Evolutionary conservation across 1,140 invertebrate genomes (phyloP), one percentile per base, ranked within the genome.

Genomic region (Helicoverpa armigera): DNA sequence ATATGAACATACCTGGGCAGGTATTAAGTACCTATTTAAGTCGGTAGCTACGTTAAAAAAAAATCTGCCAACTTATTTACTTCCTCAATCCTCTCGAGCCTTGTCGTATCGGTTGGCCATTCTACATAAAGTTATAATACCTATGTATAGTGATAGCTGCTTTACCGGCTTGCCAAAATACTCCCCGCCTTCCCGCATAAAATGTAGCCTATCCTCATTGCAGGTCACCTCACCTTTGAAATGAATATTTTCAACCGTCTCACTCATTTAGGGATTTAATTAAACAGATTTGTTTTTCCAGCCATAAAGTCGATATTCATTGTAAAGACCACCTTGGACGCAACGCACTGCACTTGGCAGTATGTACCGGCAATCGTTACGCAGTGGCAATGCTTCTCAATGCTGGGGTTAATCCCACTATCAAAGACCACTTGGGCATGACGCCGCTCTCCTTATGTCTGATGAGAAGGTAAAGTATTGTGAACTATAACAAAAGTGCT

Each of bases 361-460:
- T 94, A 1, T 88, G 87, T 63, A 86, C 85, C 31, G 85, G 82
- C 1, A 91, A 85, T 67, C 58, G 79, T 5, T 56, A 73, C 23
- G 83, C 86, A 13, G 86, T 92, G 11, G 79, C 83, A 56, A 29
- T 89, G 13, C 83, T 94, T 4, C 56, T 94, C 18, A 79, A 88
- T 14, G 87, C 87, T 29, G 90, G 90, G 31, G 85, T 91, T 11
- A 69, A 85, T 51, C 79, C 89, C 13, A 93, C 90, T 63, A 74
- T 91, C 2, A 92, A 90, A 80, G 92, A 93, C 58, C 89, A 90
- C 35, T 69, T 94, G 50, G 92, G 91, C 16, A 90, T 92, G 91
- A 94, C 90, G 9, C 91, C 92, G n/a, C 84, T 94, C 1, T 92
- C 90, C 0, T 72, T 94, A 14, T 90, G 89, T 58, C 82, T 94